A percentile compares a stretch with the other conserved stretches of the same genome.
Conservation (phyloP, 2,797 vertebrate species). For the Gymnoscopelus braueri region DNA sequence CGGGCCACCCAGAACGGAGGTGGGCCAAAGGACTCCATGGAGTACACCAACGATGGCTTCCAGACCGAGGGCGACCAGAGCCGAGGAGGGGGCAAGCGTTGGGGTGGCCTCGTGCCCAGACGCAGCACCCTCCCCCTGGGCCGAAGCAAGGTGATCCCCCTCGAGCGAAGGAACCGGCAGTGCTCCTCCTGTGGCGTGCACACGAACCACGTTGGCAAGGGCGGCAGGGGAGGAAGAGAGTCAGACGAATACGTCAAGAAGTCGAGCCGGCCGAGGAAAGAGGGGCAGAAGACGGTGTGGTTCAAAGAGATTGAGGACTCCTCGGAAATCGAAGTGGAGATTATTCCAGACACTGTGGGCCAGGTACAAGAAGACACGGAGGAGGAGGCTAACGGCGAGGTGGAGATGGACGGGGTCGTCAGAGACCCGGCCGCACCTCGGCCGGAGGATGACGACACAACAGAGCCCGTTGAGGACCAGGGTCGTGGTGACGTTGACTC, state of each 20-base stretch:
- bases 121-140: slow-evolving; percentile 63
- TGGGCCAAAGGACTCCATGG: slow-evolving; percentile 74
- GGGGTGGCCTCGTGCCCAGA: slow-evolving; percentile 55
- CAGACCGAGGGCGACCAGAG: slow-evolving; percentile 69
- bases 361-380: slow-evolving; percentile 70
- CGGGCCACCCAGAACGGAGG: slow-evolving; percentile 49
- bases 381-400: slow-evolving; percentile 66
- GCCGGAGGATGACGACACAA: slow-evolving; percentile 50
- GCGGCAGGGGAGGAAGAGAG: slow-evolving; percentile 51
- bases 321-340: slow-evolving; percentile 86
- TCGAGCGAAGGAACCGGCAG: slow-evolving; percentile 69
- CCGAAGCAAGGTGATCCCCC: slow-evolving; percentile 61
- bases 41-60: slow-evolving; percentile 81
- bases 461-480: slow-evolving; percentile 45
- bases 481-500: slow-evolving; percentile 36
- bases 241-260: slow-evolving; percentile 68
- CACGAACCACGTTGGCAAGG: slow-evolving; percentile 73
- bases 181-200: slow-evolving; percentile 75
- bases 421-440: slow-evolving; percentile 61
- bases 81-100: slow-evolving; percentile 53
- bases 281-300: slow-evolving; percentile 94
- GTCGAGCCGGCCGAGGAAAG: slow-evolving; percentile 82
- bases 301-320: slow-evolving; percentile 91
- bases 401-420: slow-evolving; percentile 67
- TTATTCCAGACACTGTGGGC: slow-evolving; percentile 84